Evolutionary conservation across 1,140 invertebrate species (phyloP), one percentile per base, ranked within the genome.

Genomic region (Lanistes nyassanus): DNA sequence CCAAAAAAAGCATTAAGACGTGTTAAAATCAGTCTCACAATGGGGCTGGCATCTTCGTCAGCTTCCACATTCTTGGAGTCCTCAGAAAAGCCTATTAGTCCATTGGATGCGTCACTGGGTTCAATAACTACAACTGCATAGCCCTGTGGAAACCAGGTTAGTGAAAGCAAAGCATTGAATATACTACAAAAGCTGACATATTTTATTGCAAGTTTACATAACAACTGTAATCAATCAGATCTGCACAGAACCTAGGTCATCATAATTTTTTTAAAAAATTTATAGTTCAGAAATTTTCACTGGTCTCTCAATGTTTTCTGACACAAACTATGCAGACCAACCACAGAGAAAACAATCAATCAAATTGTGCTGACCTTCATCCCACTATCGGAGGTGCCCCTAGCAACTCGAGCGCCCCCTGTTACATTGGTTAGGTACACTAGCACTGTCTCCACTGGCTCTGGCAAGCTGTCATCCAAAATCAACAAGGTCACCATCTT

Each of bases 61-160:
- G 76, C 86, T 36, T 78, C 75, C 0, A 86, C 72, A n/a, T 65
- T 56, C 34, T 80, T 76, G 13, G 87, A 87, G n/a, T 79, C 76
- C 29, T 77, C 62, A 21, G 80, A 67, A 74, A 88, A 88, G n/a
- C 87, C 85, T 67, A 88, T 84, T 13, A 86, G 60, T 3, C 87
- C 87, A 82, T 87, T 87, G 37, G 83, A 87, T 6, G 80, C 37
- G 71, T 86, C 87, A 82, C 86, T 88, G 23, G 79, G 64, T n/a
- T 70, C 53, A 51, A 88, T 87, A 4, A 80, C 82, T 9, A 88
- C 77, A 23, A 84, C 76, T 67, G 82, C 77, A 81, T 79, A 88
- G 26, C 86, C 86, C 86, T 88, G 78, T 6, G 81, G 77, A 47
- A 65, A 3, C n/a, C n/a, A n/a, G 19, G 19, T 47, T 47, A 16